Evolutionary conservation across 2,888 invertebrate genomes (phyloP), one percentile per base, ranked within the genome.

Genomic region (Temnothorax ravouxi): DNA sequence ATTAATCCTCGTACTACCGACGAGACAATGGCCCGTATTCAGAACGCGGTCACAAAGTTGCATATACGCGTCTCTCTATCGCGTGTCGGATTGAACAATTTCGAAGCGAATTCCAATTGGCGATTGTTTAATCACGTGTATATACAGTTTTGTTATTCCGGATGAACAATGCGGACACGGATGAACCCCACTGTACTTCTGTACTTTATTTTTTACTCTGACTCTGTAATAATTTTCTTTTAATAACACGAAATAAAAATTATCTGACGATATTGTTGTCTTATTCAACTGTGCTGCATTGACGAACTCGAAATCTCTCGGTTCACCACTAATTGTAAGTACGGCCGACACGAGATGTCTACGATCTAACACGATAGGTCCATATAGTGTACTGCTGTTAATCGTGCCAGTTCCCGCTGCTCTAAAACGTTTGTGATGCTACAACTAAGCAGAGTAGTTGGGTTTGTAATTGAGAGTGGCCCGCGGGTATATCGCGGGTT

Each of bases 371-470:
- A 56, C 44, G 44, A 66, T 77, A 62, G 54, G 15, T 82, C 54
- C 64, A 64, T 66, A 56, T 38, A 66, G 9, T 25, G 66, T 25
- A 50, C 6, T 56, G 47, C n/a, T 66, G 82, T 82, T 47, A 82
- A 84, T 72, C 47, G 56, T n/a, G 56, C 41, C 59, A 59, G 66
- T 84, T 44, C 25, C 74, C 69, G 61, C 29, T 67, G 44, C 47
- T 80, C 74, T 79, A 74, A 85, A 85, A 79, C 84, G 84, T 72
- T 66, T 59, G 72, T 62, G 84, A 74, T 79, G 64, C 67, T 74
- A 52, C 67, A 74, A 66, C 77, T 77, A 67, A 84, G 61, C 59
- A 41, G 71, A 84, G 72, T 74, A 34, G 61, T 72, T 47, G 21
- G 66, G 69, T 79, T 61, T 62, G 84, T 79, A 84, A 85, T 84